phyloP scores from a whole-genome alignment of 2,888 invertebrate genomes.

The Idaea biselata region DNA sequence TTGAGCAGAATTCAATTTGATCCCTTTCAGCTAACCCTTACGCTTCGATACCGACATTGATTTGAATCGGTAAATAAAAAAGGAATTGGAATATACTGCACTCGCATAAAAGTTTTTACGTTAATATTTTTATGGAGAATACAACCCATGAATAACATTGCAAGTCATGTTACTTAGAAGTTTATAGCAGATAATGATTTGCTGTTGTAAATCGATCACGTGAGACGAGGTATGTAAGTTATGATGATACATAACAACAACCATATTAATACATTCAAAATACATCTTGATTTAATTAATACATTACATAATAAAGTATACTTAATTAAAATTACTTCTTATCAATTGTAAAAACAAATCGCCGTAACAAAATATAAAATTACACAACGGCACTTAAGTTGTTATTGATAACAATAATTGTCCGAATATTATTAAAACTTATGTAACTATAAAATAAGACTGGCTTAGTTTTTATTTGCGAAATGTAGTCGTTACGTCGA shows the following conservation, averaged over 20 bases:
- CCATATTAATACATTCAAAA: too few relatives aligned
- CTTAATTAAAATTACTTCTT: background rate
- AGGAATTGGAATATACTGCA: constrained; percentile 11
- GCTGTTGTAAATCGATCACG: background rate
- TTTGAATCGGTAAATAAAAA: constrained; percentile 71
- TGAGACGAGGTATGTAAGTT: background rate
- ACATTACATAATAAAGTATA: background rate
- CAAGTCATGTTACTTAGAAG: background rate
- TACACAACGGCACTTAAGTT: background rate
- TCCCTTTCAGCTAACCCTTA: constrained; percentile 72
- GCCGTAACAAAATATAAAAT: background rate
- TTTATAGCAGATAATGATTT: background rate
- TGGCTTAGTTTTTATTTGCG: background rate
- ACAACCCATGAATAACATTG: background rate
- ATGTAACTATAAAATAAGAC: background rate
- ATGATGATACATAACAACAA: background rate
- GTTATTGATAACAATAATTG: background rate
- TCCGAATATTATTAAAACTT: background rate
- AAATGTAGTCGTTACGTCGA: background rate
- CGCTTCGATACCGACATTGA: constrained; percentile 61
- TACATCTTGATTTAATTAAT: background rate
- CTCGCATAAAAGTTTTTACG: background rate
- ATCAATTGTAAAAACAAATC: background rate
- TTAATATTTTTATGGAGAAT: constrained; percentile 9
- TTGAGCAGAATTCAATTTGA: constrained; percentile 71